Evolutionary conservation across 2,888 invertebrate genomes (phyloP).

Genomic region (Carcina quercana): DNA sequence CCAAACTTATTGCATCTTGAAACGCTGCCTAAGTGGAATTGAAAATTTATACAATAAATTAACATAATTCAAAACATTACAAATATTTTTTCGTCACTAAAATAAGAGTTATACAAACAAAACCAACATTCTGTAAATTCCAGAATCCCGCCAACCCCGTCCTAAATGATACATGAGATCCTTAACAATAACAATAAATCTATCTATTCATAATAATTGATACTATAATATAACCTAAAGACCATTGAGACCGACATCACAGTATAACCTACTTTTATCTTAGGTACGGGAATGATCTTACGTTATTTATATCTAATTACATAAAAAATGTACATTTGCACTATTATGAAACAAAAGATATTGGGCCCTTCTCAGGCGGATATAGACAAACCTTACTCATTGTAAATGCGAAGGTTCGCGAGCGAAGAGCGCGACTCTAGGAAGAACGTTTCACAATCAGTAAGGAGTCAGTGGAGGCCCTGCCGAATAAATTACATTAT

Average conservation of each 20-base stretch:
- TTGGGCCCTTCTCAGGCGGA: slow-evolving; percentile 51
- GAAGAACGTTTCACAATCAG: too few relatives aligned
- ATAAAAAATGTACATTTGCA: slow-evolving; percentile 60
- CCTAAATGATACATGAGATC: slow-evolving; percentile 69
- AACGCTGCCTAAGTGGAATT: too few relatives aligned
- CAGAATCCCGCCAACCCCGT: slow-evolving; percentile 60
- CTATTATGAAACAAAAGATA: slow-evolving; percentile 45
- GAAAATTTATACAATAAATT: too few relatives aligned
- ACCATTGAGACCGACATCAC: slow-evolving; percentile 72
- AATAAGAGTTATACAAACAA: slow-evolving; percentile 44
- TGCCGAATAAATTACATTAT: slow-evolving; percentile 9
- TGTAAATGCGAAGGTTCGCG: too few relatives aligned
- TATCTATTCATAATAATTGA: slow-evolving; percentile 65
- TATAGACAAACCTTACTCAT: slow-evolving; percentile 31
- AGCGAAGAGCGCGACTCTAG: too few relatives aligned
- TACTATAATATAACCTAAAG: slow-evolving; percentile 63
- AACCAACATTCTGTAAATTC: slow-evolving; percentile 54
- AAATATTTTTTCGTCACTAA: too few relatives aligned
- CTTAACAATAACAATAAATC: slow-evolving; percentile 70
- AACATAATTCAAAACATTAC: too few relatives aligned
- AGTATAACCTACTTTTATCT: slow-evolving; percentile 69
- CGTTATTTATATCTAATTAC: slow-evolving; percentile 41
- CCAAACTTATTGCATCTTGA: too few relatives aligned
- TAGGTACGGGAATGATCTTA: slow-evolving; percentile 73
- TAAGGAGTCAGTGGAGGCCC: slow-evolving; percentile 14